Base-by-base conservation (phyloP, 2,113 vertebrate genomes). In the Corydoras maculifer region DNA sequence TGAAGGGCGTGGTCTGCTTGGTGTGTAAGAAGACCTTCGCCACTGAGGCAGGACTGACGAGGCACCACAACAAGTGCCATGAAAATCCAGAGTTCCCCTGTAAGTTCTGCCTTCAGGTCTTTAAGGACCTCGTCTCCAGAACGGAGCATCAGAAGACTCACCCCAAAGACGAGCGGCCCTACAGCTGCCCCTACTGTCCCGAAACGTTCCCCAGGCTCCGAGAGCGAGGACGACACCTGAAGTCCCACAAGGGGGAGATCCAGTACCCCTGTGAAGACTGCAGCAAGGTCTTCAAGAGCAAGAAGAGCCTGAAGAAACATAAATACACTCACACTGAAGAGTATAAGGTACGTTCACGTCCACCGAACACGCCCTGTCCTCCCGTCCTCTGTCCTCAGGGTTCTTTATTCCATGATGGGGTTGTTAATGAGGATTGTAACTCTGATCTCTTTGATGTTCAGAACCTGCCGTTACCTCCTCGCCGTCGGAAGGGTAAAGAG, bases 121-220 rank as follows among this genome's bases (percentile, higher is more conserved):
- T 66, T 25, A 66, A 14, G 10, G 29, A 53, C 10, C 53, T 25
- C 25, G 49, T 11, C 3, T 53, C 50, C 12, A 66, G 54, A 14
- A 49, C 54, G 50, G 50, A 66, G 50, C 64, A 66, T 30, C 49
- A 66, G 64, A 18, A 66, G 25, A 54, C 49, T 12, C 64, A 66
- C 10, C 18, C 18, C 1, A 30, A 66, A 5, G 64, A 54, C 1
- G 43, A 53, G 29, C 18, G 30, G 13, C 50, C 49, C 0, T 66
- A 66, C 64, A 66, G 49, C 49, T 66, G 64, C 14, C 64, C 64
- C 1, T 12, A 57, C 43, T 67, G 65, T 57, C 51, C 29, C 3
- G 65, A 67, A 31, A 57, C 8, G 31, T 67, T 67, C 30, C 30
- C 55, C 30, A 55, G 31, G 51, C 8, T 67, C 15, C 4, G 15